Percentiles rank a stretch among this genome's conserved stretches.
Conservation (phyloP, 2,113 vertebrate genomes). For the Xiphophorus couchianus region DNA sequence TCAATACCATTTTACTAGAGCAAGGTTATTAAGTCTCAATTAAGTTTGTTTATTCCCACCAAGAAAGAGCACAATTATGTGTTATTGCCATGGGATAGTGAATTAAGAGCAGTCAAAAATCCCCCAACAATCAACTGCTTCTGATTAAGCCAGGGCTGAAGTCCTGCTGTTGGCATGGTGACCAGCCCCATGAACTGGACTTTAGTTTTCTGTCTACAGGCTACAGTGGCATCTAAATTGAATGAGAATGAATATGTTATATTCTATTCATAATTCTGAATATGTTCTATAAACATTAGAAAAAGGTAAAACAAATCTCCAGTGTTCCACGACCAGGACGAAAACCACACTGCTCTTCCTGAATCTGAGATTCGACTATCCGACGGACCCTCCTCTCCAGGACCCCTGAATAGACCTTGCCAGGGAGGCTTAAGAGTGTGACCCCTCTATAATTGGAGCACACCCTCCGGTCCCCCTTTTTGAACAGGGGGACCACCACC, state of each 20-base stretch:
- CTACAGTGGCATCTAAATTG: conserved; percentile 56
- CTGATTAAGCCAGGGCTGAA: conserved; percentile 51
- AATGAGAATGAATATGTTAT: conserved; percentile 71
- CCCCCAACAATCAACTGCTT: conserved; percentile 44
- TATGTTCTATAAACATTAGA: conserved; percentile 16
- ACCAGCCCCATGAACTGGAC: conserved; percentile 61
- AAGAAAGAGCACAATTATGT: conserved; percentile 9
- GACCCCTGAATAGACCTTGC: too few relatives aligned
- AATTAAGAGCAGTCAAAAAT: conserved; percentile 53
- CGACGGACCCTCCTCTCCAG: too few relatives aligned
- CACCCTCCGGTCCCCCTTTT: too few relatives aligned
- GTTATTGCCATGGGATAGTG: conserved; percentile 13
- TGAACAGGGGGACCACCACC: too few relatives aligned
- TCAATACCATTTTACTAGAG: conserved; percentile 4
- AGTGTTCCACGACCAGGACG: too few relatives aligned
- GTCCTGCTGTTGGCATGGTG: conserved; percentile 69
- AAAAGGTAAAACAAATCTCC: conserved; percentile 5
- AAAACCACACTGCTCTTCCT: too few relatives aligned
- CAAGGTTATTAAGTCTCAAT: conserved; percentile 21
- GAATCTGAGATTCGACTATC: too few relatives aligned
- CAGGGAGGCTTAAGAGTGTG: too few relatives aligned
- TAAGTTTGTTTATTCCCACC: background rate
- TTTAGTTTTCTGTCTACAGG: conserved; percentile 35
- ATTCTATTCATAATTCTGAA: conserved; percentile 65
- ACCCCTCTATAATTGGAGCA: too few relatives aligned